Percentiles rank a stretch among this genome's conserved stretches.
phyloP scores from a whole-genome alignment of 2,113 vertebrate genomes.

The Aspiorhynchus laticeps region DNA sequence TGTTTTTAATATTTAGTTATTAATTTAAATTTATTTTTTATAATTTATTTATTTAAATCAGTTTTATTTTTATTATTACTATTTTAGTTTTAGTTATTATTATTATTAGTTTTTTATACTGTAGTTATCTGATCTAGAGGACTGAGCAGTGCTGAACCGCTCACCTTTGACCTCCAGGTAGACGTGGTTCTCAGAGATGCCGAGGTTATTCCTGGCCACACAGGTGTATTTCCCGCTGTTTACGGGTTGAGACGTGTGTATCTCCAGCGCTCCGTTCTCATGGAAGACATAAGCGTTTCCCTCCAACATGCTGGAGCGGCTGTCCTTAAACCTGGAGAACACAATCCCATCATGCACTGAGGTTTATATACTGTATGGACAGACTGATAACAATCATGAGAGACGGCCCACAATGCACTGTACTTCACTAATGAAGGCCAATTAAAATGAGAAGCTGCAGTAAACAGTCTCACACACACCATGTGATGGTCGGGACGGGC shows the following conservation, averaged over 20 bases:
- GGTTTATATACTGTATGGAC: not conserved
- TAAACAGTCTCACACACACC: slow-evolving; percentile 70
- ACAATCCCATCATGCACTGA: not conserved
- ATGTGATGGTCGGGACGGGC: slow-evolving; percentile 88
- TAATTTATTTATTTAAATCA: not conserved
- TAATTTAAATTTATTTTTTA: not conserved
- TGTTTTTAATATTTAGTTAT: not conserved
- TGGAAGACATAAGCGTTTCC: slow-evolving; percentile 85
- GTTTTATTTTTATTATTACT: not conserved
- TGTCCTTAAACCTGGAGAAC: slow-evolving; percentile 86
- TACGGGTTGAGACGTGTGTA: slow-evolving; percentile 80
- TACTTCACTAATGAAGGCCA: not conserved
- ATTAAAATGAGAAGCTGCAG: not conserved
- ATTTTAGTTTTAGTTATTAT: not conserved
- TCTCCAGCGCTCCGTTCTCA: slow-evolving; percentile 92
- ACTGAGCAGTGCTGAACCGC: slow-evolving; percentile 24
- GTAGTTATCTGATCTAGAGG: too few species aligned
- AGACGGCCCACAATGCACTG: not conserved
- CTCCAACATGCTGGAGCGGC: slow-evolving; percentile 80
- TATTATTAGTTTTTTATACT: too few species aligned
- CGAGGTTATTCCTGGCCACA: slow-evolving; percentile 86
- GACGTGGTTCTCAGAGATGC: slow-evolving; percentile 86
- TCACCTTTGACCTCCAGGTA: slow-evolving; percentile 95
- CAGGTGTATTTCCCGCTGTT: slow-evolving; percentile 89
- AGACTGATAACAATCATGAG: not conserved